A percentile compares a stretch with the other conserved stretches of the same genome.
Conservation (phyloP, 2,797 vertebrate genomes). For the Apodemus agrarius region DNA sequence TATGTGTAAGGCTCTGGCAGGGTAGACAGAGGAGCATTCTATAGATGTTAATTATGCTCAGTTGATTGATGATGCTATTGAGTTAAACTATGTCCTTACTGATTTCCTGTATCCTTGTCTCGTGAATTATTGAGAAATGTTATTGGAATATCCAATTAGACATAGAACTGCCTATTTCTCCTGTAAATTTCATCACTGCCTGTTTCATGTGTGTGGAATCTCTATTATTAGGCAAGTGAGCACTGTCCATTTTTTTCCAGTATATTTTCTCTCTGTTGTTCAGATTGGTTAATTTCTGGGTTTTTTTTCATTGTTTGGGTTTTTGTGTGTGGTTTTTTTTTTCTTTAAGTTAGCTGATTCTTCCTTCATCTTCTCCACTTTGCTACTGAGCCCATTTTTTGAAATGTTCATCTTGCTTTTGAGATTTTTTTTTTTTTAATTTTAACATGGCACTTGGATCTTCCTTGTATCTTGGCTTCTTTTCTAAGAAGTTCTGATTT, state of each 20-base stretch:
- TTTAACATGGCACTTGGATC: not conserved
- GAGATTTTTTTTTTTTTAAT: not conserved
- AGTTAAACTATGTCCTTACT: slow-evolving; percentile 24
- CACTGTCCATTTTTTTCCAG: not conserved
- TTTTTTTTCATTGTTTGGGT: not conserved
- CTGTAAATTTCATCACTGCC: not conserved
- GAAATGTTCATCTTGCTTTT: not conserved
- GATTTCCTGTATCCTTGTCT: slow-evolving; percentile 32
- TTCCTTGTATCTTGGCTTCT: not conserved
- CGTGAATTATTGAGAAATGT: slow-evolving; percentile 20
- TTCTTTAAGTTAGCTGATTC: not conserved
- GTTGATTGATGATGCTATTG: slow-evolving; percentile 19
- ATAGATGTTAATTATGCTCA: not conserved
- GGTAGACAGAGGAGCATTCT: not conserved
- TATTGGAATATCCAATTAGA: slow-evolving; percentile 19
- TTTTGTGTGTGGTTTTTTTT: not conserved
- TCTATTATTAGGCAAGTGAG: not conserved
- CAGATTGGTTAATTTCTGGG: not conserved
- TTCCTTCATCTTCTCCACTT: not conserved
- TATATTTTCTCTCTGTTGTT: not conserved
- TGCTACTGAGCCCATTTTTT: not conserved
- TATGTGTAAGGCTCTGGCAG: too few species aligned
- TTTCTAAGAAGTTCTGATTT: not conserved
- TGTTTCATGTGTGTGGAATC: not conserved
- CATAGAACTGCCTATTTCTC: not conserved